These are phyloP conservation scores for Acrocephalus arundinaceus DNA, from an alignment of 2,113 vertebrate species.

Conservation along the genomic window DNA sequence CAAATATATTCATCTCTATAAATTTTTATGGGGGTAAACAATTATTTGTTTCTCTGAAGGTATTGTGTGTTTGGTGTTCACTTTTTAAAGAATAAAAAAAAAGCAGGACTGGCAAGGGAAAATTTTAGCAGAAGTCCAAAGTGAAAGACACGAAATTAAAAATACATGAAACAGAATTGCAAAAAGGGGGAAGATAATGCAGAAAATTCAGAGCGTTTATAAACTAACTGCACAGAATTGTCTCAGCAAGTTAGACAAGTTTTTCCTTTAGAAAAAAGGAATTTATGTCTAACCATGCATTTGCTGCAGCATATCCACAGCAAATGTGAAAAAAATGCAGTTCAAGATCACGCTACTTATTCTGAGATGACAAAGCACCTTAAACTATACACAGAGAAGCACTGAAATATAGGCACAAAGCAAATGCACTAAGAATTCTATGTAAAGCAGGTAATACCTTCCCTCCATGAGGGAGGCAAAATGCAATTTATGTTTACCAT, in stretches of 20 bases:
- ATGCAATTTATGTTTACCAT: not conserved
- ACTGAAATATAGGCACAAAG: not conserved
- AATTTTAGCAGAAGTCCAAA: not conserved
- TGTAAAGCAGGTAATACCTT: not conserved
- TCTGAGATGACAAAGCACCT: not conserved
- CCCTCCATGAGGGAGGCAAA: not conserved
- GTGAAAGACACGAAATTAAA: not conserved
- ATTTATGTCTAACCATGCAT: not conserved
- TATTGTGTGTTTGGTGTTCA: fast-evolving
- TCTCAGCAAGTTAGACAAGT: not conserved
- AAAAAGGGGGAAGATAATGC: not conserved
- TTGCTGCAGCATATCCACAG: not conserved
- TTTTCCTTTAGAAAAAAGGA: not conserved
- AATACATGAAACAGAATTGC: not conserved
- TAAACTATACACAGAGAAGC: not conserved
- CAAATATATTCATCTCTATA: not conserved
- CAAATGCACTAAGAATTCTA: not conserved
- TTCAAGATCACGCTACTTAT: not conserved
- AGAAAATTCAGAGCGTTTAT: not conserved
- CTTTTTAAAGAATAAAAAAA: not conserved
- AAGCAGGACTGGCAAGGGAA: not conserved
- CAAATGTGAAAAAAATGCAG: not conserved
- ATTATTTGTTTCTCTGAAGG: not conserved
- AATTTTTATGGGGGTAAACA: not conserved
- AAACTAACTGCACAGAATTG: not conserved